Evolutionary conservation across 1,140 invertebrate species (phyloP).

Genomic region (Scaptodrosophila lebanonensis): DNA sequence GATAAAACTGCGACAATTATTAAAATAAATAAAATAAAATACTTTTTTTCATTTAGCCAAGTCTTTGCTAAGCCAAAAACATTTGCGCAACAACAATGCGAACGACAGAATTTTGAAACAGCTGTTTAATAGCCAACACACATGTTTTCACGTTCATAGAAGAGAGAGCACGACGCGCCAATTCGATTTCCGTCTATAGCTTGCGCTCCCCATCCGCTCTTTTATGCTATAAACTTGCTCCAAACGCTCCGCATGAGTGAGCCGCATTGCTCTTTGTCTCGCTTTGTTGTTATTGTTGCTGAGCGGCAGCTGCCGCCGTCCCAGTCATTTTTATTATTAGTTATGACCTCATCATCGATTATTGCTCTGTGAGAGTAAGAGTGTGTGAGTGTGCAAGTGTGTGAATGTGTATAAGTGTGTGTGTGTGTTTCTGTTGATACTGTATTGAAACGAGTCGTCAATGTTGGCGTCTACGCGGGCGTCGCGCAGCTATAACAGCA

Average conservation of each 20-base stretch:
- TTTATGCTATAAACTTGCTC: neutral
- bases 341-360: conserved; percentile 77
- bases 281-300: conserved; percentile 25
- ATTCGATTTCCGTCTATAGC: conserved; percentile 20
- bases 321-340: conserved; percentile 76
- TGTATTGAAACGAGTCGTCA: conserved; percentile 67
- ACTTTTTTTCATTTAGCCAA: neutral
- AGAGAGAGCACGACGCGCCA: too few relatives aligned
- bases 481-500: conserved; percentile 29
- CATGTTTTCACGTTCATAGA: too few relatives aligned
- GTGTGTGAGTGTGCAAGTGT: conserved; percentile 10
- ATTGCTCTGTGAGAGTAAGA: conserved; percentile 52
- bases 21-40: conserved; percentile 39
- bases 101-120: too few relatives aligned
- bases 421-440: conserved; percentile 50
- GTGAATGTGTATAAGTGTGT: conserved; percentile 30
- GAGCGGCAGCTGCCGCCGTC: conserved; percentile 27
- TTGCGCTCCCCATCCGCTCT: conserved; percentile 8
- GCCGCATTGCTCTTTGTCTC: conserved; percentile 9
- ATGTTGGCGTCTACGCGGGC: conserved; percentile 7
- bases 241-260: too few relatives aligned
- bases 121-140: conserved; percentile 34
- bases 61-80: conserved; percentile 35
- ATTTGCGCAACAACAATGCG: conserved; percentile 6
- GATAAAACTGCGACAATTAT: conserved; percentile 33